Percentiles rank a stretch among this genome's conserved stretches.
These are phyloP conservation scores for Dicrostonyx torquatus DNA, from an alignment of 2,797 vertebrate genomes.

Conservation along the genomic window DNA sequence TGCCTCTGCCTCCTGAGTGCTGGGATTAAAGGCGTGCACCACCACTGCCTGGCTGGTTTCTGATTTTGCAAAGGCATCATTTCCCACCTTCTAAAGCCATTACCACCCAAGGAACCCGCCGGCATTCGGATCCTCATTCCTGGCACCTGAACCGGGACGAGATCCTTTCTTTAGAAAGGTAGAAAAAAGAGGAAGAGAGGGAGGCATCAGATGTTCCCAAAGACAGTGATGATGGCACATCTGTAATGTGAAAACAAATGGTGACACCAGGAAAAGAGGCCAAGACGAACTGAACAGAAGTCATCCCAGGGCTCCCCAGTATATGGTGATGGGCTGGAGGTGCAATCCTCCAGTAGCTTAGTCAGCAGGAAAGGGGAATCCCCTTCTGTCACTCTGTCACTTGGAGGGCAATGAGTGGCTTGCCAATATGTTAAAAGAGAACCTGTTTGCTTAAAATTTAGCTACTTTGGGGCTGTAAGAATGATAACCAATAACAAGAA, in stretches of 20 bases:
- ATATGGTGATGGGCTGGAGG: no score
- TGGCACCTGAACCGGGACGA: conserved; percentile 33
- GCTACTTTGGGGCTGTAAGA: background rate
- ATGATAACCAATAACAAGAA: background rate
- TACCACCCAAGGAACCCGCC: background rate
- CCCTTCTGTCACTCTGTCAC: background rate
- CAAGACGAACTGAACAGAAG: background rate
- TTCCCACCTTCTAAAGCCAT: conserved; percentile 23
- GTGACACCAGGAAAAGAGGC: background rate
- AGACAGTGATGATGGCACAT: background rate
- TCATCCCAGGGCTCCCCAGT: background rate
- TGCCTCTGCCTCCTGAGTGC: no score
- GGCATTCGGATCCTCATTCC: background rate
- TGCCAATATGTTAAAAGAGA: background rate
- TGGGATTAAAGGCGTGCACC: no score
- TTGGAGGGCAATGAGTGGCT: background rate
- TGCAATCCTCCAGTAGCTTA: background rate
- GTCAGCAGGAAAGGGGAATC: background rate
- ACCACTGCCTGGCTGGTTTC: no score
- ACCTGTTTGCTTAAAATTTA: background rate
- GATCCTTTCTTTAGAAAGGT: conserved; percentile 28
- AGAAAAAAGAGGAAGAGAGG: background rate
- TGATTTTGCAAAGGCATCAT: conserved; percentile 46
- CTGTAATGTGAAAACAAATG: no score
- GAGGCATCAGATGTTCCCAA: background rate